phyloP scores from a whole-genome alignment of 2,113 vertebrate genomes.

The Antennarius striatus region DNA sequence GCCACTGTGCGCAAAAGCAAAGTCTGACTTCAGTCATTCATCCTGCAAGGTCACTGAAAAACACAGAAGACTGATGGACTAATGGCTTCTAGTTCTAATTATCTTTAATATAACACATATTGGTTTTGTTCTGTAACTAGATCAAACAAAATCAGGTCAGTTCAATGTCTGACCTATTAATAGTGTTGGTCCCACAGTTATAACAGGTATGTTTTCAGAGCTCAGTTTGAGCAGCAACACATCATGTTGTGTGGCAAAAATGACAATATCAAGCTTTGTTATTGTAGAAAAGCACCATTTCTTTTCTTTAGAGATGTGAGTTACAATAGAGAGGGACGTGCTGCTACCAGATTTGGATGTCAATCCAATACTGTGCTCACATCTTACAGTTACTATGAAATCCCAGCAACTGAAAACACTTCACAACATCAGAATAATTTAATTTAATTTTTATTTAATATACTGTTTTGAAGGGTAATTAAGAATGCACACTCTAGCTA shows the following conservation, averaged over 20 bases:
- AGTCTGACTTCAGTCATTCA: slow-evolving; percentile 39
- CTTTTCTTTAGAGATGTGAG: no score
- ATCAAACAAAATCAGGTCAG: slow-evolving; percentile 71
- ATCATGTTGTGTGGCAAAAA: not conserved
- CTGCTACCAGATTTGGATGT: no score
- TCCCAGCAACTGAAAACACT: no score
- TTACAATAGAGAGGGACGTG: no score
- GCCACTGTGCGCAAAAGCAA: slow-evolving; percentile 31
- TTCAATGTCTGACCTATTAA: slow-evolving; percentile 59
- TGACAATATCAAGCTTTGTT: not conserved
- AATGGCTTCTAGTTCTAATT: slow-evolving; percentile 27
- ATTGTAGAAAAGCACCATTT: no score
- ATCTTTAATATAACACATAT: slow-evolving; percentile 46
- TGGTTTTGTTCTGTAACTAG: slow-evolving; percentile 31
- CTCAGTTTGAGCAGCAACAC: not conserved
- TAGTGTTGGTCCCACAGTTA: not conserved
- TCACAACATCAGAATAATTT: no score
- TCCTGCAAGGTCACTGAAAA: slow-evolving; percentile 57
- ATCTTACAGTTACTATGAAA: no score
- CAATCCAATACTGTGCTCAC: no score
- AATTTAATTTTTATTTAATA: no score
- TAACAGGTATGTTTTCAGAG: slow-evolving; percentile 29
- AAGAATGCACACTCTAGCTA: no score
- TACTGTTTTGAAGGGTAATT: no score
- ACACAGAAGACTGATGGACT: slow-evolving; percentile 32